Conservation (phyloP, 2,888 invertebrate species). For the Penaeus monodon region DNA sequence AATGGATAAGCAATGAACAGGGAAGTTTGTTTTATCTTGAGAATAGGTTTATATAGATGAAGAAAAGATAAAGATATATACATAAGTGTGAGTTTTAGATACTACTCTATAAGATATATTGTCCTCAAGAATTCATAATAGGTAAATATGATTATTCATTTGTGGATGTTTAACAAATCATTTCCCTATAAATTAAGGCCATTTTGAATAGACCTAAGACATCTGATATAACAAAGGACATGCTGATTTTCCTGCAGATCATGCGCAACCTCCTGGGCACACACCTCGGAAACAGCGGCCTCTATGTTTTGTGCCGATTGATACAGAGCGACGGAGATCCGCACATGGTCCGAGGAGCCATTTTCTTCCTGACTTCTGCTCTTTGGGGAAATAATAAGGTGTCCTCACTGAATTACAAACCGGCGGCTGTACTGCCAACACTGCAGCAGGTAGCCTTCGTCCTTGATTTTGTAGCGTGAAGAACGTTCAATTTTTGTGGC, state of each 20-base stretch:
- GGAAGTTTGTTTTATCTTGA: too few relatives aligned
- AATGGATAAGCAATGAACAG: too few relatives aligned
- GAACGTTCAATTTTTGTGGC: too few relatives aligned
- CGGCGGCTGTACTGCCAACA: slow-evolving; percentile 86
- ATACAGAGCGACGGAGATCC: slow-evolving; percentile 48
- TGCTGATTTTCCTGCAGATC: slow-evolving; percentile 72
- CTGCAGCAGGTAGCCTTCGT: slow-evolving; percentile 37
- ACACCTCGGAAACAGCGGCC: slow-evolving; percentile 88
- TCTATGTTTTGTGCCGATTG: slow-evolving; percentile 57
- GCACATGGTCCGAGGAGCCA: slow-evolving; percentile 76
- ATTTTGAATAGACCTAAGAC: not conserved
- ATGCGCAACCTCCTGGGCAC: slow-evolving; percentile 93
- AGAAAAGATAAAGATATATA: too few relatives aligned
- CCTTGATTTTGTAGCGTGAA: not conserved
- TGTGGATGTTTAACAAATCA: too few relatives aligned
- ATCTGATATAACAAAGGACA: not conserved
- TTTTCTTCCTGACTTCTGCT: slow-evolving; percentile 93
- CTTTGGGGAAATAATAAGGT: slow-evolving; percentile 87
- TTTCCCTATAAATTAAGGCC: too few relatives aligned
- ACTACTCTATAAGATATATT: too few relatives aligned
- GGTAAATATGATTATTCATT: too few relatives aligned
- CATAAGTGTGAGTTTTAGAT: too few relatives aligned
- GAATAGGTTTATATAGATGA: too few relatives aligned
- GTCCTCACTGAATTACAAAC: slow-evolving; percentile 82
- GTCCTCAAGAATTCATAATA: too few relatives aligned